Evolutionary conservation across 2,888 invertebrate genomes (phyloP).

Genomic region (Balanococcus diminutus): DNA sequence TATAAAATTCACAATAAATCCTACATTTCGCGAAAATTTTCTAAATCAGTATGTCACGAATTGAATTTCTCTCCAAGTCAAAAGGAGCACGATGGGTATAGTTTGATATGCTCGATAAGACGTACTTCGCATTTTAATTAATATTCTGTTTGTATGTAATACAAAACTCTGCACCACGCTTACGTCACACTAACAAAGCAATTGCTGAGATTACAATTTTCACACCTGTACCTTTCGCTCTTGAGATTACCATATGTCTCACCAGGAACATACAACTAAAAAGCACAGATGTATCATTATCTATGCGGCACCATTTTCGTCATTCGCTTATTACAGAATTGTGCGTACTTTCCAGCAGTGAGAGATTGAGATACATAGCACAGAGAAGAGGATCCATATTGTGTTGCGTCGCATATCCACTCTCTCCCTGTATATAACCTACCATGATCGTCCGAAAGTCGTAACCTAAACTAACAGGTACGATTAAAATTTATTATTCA

Average conservation of each 20-base stretch:
- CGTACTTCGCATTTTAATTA: neutral
- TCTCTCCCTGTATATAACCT: neutral
- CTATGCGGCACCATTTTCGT: neutral
- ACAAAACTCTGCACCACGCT: neutral
- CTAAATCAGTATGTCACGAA: no score
- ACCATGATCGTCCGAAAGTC: neutral
- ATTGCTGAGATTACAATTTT: neutral
- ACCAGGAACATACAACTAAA: no score
- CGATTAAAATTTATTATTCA: conserved; percentile 43
- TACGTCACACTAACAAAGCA: neutral
- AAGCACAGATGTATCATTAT: neutral
- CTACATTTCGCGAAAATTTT: no score
- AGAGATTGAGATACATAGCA: no score
- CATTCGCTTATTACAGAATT: no score
- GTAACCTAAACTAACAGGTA: conserved; percentile 25
- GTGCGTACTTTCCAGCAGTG: neutral
- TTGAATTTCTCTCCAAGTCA: no score
- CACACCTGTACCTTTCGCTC: neutral
- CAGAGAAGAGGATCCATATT: neutral
- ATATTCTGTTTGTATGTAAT: neutral
- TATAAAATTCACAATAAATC: no score
- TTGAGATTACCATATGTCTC: no score
- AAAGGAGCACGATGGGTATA: neutral
- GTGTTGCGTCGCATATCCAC: neutral
- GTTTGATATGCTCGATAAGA: neutral